A percentile compares a stretch with the other conserved stretches of the same genome.
These are phyloP conservation scores for Nesospiza acunhae DNA, from an alignment of 2,113 vertebrate genomes.

Conservation along the genomic window DNA sequence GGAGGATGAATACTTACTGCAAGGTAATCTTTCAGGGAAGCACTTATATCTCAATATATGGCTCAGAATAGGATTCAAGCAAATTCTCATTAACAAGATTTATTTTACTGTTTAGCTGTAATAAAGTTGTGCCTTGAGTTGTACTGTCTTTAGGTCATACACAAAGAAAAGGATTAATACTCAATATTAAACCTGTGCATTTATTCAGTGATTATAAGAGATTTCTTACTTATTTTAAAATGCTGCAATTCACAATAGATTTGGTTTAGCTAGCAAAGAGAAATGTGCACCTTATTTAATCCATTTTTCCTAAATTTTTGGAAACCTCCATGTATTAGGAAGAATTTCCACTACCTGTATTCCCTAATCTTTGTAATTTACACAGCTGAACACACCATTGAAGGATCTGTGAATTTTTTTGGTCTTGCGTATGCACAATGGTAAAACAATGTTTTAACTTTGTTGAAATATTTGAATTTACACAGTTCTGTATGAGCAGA, in stretches of 20 bases:
- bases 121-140: background rate
- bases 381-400: background rate
- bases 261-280: background rate
- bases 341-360: background rate
- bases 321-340: background rate
- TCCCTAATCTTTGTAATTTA: background rate
- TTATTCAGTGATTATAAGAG: background rate
- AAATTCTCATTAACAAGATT: conserved; percentile 37
- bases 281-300: background rate
- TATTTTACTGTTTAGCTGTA: conserved; percentile 8
- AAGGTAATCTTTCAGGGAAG: conserved; percentile 27
- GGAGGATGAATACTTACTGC: conserved; percentile 24
- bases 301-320: background rate
- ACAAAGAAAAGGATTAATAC: background rate
- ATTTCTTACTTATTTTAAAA: background rate
- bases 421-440: background rate
- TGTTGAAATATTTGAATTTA: background rate
- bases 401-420: background rate
- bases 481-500: background rate
- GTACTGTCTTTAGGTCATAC: background rate
- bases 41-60: background rate
- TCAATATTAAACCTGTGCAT: background rate
- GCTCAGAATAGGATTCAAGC: conserved; percentile 6
- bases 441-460: background rate
- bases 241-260: background rate